A percentile compares a stretch with the other conserved stretches of the same genome.
phyloP scores from a whole-genome alignment of 2,888 invertebrate species.

The Mylabris sibirica region DNA sequence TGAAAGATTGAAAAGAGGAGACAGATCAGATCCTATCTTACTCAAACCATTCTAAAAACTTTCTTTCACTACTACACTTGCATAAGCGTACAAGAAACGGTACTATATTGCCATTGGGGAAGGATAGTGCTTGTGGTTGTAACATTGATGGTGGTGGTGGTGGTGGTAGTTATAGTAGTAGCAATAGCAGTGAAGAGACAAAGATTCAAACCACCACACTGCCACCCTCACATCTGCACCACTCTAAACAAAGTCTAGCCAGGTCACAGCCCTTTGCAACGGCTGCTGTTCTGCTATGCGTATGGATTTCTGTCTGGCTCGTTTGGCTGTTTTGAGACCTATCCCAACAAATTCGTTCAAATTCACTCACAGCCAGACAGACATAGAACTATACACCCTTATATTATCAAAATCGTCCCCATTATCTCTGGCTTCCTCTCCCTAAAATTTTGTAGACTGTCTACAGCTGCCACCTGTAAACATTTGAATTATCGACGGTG shows the following conservation, averaged over 20 bases:
- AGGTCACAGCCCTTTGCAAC: conserved; percentile 42
- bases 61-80: not conserved
- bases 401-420: not conserved
- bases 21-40: not conserved
- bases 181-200: conserved; percentile 19
- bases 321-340: conserved; percentile 39
- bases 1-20: not conserved
- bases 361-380: conserved; percentile 9
- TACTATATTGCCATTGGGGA: not conserved
- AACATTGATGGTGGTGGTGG: not conserved
- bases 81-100: not conserved
- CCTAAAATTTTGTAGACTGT: not conserved
- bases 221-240: conserved; percentile 15
- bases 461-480: conserved; percentile 34
- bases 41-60: not conserved
- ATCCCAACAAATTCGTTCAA: conserved; percentile 39
- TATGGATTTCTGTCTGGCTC: conserved; percentile 45
- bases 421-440: not conserved
- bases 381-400: not conserved
- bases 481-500: conserved; percentile 1
- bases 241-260: conserved; percentile 44
- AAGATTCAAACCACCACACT: conserved; percentile 21
- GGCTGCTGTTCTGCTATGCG: conserved; percentile 28
- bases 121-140: not conserved
- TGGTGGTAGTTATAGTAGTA: conserved; percentile 13